Evolutionary conservation across 2,797 vertebrate species (phyloP), one percentile per base, ranked within the genome.

Genomic region (Podarcis siculus): DNA sequence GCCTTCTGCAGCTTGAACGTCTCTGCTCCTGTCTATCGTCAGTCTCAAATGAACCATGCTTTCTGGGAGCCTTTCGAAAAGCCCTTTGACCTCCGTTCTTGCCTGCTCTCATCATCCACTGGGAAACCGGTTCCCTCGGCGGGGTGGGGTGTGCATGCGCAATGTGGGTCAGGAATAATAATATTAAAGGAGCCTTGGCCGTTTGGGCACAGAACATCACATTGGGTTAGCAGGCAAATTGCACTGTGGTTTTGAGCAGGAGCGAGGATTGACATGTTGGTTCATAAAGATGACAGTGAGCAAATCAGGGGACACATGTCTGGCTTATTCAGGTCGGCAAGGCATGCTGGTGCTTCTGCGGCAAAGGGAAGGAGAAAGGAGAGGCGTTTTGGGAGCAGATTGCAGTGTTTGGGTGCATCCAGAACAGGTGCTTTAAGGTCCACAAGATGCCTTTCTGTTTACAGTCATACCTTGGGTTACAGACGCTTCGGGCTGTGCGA

Each of bases 231-330:
- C 72, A 23, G 72, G 69, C 27, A 25, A 67, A 45, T 82, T 13
- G n/a, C 72, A 27, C n/a, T 3, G 23, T 15, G n/a, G 13, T 37
- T 69, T 77, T 21, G 61, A 76, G 32, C 49, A 37, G 58, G 86
- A 77, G 39, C 58, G 3, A 21, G 42, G 81, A 77, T 55, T 87
- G 72, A 78, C 86, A 77, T 87, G 72, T 83, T 45, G 19, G 35
- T 75, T 87, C 61, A 64, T 66, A 87, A 64, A 82, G 79, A 82
- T 79, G 55, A 83, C 80, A 67, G 72, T 77, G 80, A 77, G 80
- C 72, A 21, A 83, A 77, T 39, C 42, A 23, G 58, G 71, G 21
- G 76, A 37, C 79, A 66, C 58, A 69, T 39, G 72, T 77, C 86
- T 83, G 61, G 42, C 32, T 78, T 30, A 87, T 77, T 15, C 58